Evolutionary conservation across 2,888 invertebrate genomes (phyloP), one percentile per base, ranked within the genome.

Genomic region (Horisme vitalbata): DNA sequence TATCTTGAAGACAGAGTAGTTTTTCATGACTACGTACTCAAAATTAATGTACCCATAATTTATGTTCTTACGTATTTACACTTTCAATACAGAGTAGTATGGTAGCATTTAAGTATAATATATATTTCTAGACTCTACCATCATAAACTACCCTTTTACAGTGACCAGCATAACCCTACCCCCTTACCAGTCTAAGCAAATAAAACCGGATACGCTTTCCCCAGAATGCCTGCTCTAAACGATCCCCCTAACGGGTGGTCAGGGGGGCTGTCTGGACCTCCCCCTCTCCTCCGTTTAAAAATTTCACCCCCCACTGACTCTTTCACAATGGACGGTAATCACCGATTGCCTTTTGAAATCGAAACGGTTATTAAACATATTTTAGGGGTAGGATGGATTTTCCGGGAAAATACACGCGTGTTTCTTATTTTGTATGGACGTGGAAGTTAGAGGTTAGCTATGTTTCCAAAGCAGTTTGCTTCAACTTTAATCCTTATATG

Each of bases 291-390:
- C 57, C 79, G 79, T 83, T 84, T 87, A 87, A 86, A 86, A 86
- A 87, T 86, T 88, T 87, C 88, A 81, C 85, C 82, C 78, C 84
- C 84, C 81, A 75, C 70, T 79, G 81, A 61, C 58, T 76, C 74
- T 57, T 69, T 65, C 70, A 84, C 85, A 86, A 86, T 85, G 75
- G 68, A 68, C 76, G 72, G 75, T 83, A 86, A 88, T 88, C 85
- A 86, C 71, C 79, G 82, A 88, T 88, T 77, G 84, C 83, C 83
- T 83, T 87, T 86, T 87, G 88, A 83, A 86, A 88, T 86, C 77
- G 83, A 87, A 82, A 84, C 86, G 83, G 73, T 81, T 72, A 78
- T 82, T 85, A 75, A 72, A 72, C 76, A 72, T 77, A 75, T 75
- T 72, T 45, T 49, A 49, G 33, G 37, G 41, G 31, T 41, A 30